Percentiles rank a stretch among this genome's conserved stretches.
These are phyloP conservation scores for Shinisaurus crocodilurus DNA, from an alignment of 2,113 vertebrate genomes.

Conservation along the genomic window DNA sequence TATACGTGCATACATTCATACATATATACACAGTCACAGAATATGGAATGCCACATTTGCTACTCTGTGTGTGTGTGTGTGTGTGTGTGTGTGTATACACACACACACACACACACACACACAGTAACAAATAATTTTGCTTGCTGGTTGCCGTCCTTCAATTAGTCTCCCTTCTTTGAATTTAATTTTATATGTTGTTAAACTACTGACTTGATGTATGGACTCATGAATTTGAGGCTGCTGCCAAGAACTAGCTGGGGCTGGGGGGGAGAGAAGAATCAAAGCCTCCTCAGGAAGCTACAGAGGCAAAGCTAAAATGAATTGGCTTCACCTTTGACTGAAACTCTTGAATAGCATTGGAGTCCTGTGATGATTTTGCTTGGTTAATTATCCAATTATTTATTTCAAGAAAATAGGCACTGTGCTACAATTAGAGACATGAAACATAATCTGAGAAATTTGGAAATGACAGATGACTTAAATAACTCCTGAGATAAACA, in stretches of 20 bases:
- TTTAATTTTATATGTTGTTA: constrained; percentile 86
- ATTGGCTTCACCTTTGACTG: constrained; percentile 84
- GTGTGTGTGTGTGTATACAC: constrained; percentile 60
- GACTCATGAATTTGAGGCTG: constrained; percentile 78
- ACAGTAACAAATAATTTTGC: constrained; percentile 80
- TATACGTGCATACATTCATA: neutral
- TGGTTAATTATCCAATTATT: constrained; percentile 86
- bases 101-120: constrained; percentile 73
- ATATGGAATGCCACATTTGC: neutral
- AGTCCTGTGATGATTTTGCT: constrained; percentile 82
- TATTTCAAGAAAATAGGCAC: constrained; percentile 80
- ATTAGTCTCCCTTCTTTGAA: constrained; percentile 85
- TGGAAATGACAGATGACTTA: constrained; percentile 70
- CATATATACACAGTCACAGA: neutral
- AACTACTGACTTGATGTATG: constrained; percentile 82
- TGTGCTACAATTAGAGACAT: constrained; percentile 73
- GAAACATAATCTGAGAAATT: constrained; percentile 79
- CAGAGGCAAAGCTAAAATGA: constrained; percentile 77
- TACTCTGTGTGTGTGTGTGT: constrained; percentile 33
- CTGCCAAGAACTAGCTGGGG: constrained; percentile 71
- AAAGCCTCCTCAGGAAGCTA: constrained; percentile 75
- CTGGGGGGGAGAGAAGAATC: constrained; percentile 64
- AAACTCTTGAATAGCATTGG: constrained; percentile 77
- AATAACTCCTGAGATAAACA: constrained; percentile 74
- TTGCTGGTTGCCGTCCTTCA: constrained; percentile 84